These are phyloP conservation scores for Macrophya annulata DNA, from an alignment of 2,888 invertebrate genomes.

Conservation along the genomic window DNA sequence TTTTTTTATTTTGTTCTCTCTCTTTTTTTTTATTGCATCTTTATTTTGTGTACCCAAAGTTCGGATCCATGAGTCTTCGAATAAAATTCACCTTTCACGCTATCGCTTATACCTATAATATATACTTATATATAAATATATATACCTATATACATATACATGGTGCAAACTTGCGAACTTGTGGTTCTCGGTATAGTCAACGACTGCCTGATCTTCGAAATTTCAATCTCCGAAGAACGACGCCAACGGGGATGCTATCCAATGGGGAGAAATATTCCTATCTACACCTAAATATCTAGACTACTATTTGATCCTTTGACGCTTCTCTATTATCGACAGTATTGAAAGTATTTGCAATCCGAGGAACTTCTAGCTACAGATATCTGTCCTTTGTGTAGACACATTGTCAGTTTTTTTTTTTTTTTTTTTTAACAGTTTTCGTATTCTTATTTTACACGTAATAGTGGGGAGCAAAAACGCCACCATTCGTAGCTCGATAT, in stretches of 20 bases:
- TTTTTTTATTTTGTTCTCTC: background rate
- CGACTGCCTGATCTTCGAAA: background rate
- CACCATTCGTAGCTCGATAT: background rate
- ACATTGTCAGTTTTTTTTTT: background rate
- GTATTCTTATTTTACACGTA: background rate
- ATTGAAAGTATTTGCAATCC: constrained; percentile 9
- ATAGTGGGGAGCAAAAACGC: background rate
- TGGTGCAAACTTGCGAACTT: background rate
- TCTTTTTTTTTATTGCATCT: background rate
- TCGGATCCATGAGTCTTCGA: background rate
- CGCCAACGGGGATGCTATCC: background rate
- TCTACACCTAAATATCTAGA: background rate
- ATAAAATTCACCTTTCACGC: background rate
- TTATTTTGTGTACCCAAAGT: background rate
- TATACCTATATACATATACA: background rate
- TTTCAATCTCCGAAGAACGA: background rate
- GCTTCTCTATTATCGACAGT: background rate
- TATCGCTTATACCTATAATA: background rate
- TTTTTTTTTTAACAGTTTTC: background rate
- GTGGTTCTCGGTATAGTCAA: background rate
- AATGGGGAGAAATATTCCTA: background rate
- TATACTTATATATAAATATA: too few species aligned
- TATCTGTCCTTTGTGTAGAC: background rate
- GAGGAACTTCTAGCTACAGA: background rate
- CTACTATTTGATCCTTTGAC: constrained; percentile 20